These are phyloP conservation scores for Mustelus asterias DNA, from an alignment of 2,113 vertebrate genomes.

Conservation along the genomic window DNA sequence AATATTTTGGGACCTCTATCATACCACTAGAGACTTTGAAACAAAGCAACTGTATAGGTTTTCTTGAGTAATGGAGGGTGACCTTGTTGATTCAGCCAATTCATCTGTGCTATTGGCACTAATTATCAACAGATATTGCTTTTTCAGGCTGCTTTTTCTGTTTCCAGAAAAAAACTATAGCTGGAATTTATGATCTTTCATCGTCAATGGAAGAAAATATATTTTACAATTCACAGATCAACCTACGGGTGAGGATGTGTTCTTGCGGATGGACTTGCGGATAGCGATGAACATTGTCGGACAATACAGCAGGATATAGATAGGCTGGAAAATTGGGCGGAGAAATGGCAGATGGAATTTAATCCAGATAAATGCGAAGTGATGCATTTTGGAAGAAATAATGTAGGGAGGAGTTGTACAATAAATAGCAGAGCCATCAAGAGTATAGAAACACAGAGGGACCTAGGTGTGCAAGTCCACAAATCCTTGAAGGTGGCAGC, in stretches of 20 bases:
- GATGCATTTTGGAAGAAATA: too few relatives aligned
- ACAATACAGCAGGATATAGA: too few relatives aligned
- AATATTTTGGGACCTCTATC: not conserved
- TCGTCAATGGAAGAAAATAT: not conserved
- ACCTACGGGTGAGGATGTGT: not conserved
- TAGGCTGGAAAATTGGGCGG: too few relatives aligned
- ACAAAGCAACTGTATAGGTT: not conserved
- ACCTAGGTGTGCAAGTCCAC: too few relatives aligned
- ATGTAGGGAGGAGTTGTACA: too few relatives aligned
- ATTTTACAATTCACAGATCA: not conserved
- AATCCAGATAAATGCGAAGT: too few relatives aligned
- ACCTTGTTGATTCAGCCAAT: not conserved
- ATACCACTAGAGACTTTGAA: not conserved
- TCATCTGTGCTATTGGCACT: not conserved
- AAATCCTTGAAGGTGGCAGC: too few relatives aligned
- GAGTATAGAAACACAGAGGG: too few relatives aligned
- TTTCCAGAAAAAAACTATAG: not conserved
- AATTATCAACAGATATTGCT: not conserved
- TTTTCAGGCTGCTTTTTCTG: not conserved
- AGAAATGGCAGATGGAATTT: too few relatives aligned
- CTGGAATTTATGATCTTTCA: not conserved
- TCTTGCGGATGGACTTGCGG: too few relatives aligned
- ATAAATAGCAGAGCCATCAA: too few relatives aligned
- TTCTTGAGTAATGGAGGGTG: not conserved
- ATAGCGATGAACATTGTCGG: too few relatives aligned